Base-by-base conservation (phyloP, 2,113 vertebrate genomes). In the Stigmatopora argus region DNA sequence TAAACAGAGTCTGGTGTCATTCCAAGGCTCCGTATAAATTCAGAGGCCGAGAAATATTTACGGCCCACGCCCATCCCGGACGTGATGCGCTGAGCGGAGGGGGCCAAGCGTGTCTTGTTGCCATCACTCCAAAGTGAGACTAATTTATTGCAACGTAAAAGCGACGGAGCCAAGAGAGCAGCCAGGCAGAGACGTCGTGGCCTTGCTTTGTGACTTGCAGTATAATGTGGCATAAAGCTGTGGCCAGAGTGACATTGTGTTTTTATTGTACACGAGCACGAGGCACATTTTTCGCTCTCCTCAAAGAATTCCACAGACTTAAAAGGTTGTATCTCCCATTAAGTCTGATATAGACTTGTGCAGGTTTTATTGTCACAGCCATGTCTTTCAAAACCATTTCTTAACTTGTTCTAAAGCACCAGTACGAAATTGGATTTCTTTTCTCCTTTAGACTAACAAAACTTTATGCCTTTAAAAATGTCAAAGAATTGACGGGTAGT, bases 91-190 rank as follows among this genome's bases (percentile, higher is more conserved):
- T 55, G 75, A 82, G 78, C 80, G 62, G 64, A 65, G 72, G 65
- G 65, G 63, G 58, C 64, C 72, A 61, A 87, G 78, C 79, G 63
- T 81, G 85, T 83, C 83, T 78, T 82, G 76, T 82, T 79, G 74
- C 80, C 83, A 68, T 80, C 72, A 73, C 68, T 45, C 75, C 75
- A 83, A 86, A 86, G 78, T 85, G 84, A 84, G 56, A 81, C 80
- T 86, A 87, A 90, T 89, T 89, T 87, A 89, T 85, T 78, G 77
- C 71, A 78, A 74, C 76, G 73, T 78, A 88, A 90, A 90, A 87
- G 51, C 67, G 73, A 75, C 67, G 69, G 65, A 74, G 74, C 82
- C 64, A 23, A 79, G 71, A 72, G 70, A 7, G 66, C 48, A 31
- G 31, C 41, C 49, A 19, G 72, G 26, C 19, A 34, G 69, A 51